These are phyloP conservation scores for Tetrao urogallus DNA, from an alignment of 2,113 vertebrate genomes.

Conservation along the genomic window DNA sequence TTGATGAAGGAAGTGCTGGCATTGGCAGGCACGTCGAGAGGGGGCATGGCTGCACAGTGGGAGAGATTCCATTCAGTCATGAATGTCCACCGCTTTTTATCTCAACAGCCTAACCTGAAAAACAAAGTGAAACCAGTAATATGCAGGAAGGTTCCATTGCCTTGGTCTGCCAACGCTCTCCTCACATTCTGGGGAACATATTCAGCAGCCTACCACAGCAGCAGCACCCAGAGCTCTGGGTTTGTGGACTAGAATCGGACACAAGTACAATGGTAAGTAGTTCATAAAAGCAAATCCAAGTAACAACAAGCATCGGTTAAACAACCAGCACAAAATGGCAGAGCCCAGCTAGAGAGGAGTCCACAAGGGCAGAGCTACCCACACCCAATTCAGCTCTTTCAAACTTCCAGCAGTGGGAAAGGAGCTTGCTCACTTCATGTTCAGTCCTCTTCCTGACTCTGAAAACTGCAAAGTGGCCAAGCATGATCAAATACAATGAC, in stretches of 20 bases:
- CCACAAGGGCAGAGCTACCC: not conserved
- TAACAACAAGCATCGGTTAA: not conserved
- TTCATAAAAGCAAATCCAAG: not conserved
- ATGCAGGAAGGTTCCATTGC: not conserved
- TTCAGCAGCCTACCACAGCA: not conserved
- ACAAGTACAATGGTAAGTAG: rapidly evolving
- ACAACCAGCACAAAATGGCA: not conserved
- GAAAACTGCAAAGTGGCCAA: not conserved
- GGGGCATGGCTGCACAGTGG: slow-evolving; percentile 77
- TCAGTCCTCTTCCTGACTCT: rapidly evolving
- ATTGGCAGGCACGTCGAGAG: slow-evolving; percentile 74
- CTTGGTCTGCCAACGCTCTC: not conserved
- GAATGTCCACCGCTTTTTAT: slow-evolving; percentile 77
- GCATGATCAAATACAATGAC: rapidly evolving
- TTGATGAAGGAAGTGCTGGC: slow-evolving; percentile 82
- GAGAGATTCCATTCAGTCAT: slow-evolving; percentile 73
- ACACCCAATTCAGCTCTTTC: rapidly evolving
- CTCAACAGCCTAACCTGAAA: slow-evolving; percentile 85
- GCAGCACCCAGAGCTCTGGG: not conserved
- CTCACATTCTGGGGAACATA: not conserved
- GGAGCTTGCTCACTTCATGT: not conserved
- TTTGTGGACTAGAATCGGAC: not conserved
- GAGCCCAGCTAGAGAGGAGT: not conserved
- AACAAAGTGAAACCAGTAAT: slow-evolving; percentile 32
- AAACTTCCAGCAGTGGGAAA: not conserved